A percentile compares a stretch with the other conserved stretches of the same genome.
phyloP scores from a whole-genome alignment of 2,797 vertebrate species.

The Cryptoprocta ferox region DNA sequence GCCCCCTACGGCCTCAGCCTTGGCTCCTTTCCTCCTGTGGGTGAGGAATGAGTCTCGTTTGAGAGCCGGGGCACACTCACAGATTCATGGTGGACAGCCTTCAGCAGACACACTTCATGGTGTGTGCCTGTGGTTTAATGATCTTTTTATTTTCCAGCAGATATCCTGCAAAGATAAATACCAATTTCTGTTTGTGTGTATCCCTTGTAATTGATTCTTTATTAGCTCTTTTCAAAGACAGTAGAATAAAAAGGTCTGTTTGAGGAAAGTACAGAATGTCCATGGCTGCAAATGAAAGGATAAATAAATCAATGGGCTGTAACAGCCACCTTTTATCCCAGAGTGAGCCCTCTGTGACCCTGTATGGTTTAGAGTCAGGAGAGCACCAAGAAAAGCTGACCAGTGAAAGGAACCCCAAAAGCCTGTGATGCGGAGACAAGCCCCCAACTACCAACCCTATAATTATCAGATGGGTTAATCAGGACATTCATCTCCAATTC shows the following conservation, averaged over 20 bases:
- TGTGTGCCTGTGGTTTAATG: neutral
- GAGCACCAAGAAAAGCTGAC: neutral
- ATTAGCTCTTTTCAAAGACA: slow-evolving; percentile 61
- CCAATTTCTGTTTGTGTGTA: neutral
- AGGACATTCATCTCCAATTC: neutral
- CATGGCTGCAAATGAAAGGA: neutral
- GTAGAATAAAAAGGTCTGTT: slow-evolving; percentile 5
- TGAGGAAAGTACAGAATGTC: slow-evolving; percentile 41
- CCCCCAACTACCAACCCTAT: neutral
- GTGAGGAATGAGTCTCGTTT: rapidly evolving
- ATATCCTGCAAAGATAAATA: neutral
- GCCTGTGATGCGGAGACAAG: neutral
- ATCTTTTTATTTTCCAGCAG: slow-evolving; percentile 8
- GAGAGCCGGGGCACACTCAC: no score
- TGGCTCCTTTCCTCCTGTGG: neutral
- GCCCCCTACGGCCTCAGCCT: rapidly evolving
- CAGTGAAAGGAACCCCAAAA: neutral
- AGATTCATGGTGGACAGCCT: neutral
- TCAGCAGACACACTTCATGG: neutral
- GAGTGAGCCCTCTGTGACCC: neutral
- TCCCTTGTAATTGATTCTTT: slow-evolving; percentile 49
- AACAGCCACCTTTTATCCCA: neutral
- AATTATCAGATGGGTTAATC: neutral
- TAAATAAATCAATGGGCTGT: neutral
- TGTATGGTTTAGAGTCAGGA: neutral